phyloP scores from a whole-genome alignment of 2,888 invertebrate genomes.

The Cremastinae sp. region DNA sequence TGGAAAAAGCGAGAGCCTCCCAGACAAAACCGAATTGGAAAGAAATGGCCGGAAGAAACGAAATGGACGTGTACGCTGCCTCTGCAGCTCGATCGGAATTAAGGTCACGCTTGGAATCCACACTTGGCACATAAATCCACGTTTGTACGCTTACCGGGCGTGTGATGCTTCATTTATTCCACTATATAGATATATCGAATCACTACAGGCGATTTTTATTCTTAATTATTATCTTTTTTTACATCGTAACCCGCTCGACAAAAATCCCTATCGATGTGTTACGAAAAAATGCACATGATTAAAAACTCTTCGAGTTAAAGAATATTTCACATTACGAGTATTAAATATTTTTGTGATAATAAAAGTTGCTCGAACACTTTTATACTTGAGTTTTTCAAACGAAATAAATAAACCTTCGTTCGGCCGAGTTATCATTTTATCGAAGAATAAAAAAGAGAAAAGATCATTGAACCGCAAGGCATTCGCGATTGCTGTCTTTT shows the following conservation, averaged over 20 bases:
- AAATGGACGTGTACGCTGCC: conserved; percentile 52
- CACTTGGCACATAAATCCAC: conserved; percentile 26
- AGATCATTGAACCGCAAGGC: conserved; percentile 47
- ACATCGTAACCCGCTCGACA: too few relatives aligned
- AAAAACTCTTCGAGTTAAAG: too few relatives aligned
- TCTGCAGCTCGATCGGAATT: conserved; percentile 49
- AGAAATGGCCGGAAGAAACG: conserved; percentile 56
- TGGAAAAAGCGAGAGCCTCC: conserved; percentile 8
- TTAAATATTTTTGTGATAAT: too few relatives aligned
- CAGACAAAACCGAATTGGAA: conserved; percentile 51
- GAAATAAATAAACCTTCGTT: too few relatives aligned
- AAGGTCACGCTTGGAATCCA: conserved; percentile 30
- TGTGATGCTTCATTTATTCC: conserved; percentile 15
- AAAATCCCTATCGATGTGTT: too few relatives aligned
- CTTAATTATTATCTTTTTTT: neutral
- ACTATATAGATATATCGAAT: too few relatives aligned
- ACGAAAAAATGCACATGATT: too few relatives aligned
- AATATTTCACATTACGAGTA: too few relatives aligned
- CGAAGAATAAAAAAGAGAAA: conserved; percentile 19
- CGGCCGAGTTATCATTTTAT: too few relatives aligned
- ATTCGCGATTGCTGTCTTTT: conserved; percentile 19
- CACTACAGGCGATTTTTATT: neutral
- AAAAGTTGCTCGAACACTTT: too few relatives aligned
- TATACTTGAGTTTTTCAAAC: too few relatives aligned
- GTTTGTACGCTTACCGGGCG: neutral